phyloP scores from a whole-genome alignment of 2,888 invertebrate genomes.

The Calameuta pallipes region DNA sequence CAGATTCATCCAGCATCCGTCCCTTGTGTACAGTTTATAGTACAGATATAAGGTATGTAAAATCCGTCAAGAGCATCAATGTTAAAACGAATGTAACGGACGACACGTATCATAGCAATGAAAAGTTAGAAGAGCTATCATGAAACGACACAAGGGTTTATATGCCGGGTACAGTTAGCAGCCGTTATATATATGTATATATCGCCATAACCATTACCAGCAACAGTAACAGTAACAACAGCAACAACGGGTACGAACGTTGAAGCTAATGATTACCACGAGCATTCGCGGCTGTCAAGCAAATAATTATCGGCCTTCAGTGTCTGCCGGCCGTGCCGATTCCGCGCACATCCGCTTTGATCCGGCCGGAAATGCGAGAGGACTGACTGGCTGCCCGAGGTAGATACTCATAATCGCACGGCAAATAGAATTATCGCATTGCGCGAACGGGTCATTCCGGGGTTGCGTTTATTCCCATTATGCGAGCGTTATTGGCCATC shows the following conservation, averaged over 20 bases:
- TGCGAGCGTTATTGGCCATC: neutral
- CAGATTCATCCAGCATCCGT: too few species aligned
- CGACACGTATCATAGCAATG: too few species aligned
- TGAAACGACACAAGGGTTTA: too few species aligned
- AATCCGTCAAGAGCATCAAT: too few species aligned
- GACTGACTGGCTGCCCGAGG: slow-evolving; percentile 53
- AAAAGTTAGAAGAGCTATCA: too few species aligned
- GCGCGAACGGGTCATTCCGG: slow-evolving; percentile 38
- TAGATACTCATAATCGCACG: slow-evolving; percentile 64
- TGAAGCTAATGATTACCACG: too few species aligned
- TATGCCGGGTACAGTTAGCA: too few species aligned
- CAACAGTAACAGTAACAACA: slow-evolving; percentile 4
- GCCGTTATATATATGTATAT: too few species aligned
- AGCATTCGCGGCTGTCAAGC: slow-evolving; percentile 44
- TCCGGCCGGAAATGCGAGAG: slow-evolving; percentile 36
- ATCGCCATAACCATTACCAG: too few species aligned
- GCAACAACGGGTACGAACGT: slow-evolving; percentile 33
- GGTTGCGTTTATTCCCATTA: slow-evolving; percentile 10
- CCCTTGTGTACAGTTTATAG: too few species aligned
- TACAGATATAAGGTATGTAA: too few species aligned
- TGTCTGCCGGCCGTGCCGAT: slow-evolving; percentile 44
- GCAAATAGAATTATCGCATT: slow-evolving; percentile 64
- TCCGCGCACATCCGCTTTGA: slow-evolving; percentile 32
- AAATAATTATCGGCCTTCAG: slow-evolving; percentile 60
- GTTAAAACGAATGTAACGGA: too few species aligned